These are phyloP conservation scores for Lepidotrigona ventralis DNA, from an alignment of 1,140 invertebrate genomes.

Conservation along the genomic window DNA sequence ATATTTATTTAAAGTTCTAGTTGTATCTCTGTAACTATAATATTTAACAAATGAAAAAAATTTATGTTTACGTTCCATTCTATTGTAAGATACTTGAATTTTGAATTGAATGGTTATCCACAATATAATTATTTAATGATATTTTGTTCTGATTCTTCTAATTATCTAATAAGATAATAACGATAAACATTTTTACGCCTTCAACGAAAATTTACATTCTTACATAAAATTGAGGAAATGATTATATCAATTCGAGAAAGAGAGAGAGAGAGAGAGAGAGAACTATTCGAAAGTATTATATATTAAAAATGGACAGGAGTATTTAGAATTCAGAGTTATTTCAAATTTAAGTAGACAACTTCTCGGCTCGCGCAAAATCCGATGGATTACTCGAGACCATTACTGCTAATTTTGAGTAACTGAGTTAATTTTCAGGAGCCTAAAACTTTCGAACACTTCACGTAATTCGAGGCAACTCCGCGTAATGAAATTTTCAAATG, in stretches of 20 bases:
- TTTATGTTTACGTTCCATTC: too few species aligned
- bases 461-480: constrained; percentile 23
- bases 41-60: too few species aligned
- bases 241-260: too few species aligned
- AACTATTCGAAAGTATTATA: not conserved
- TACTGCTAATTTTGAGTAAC: constrained; percentile 46
- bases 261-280: too few species aligned
- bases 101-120: too few species aligned
- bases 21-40: too few species aligned
- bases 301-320: constrained; percentile 25
- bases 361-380: constrained; percentile 30
- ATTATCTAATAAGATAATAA: not conserved
- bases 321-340: constrained; percentile 24
- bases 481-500: constrained; percentile 37
- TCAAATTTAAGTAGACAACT: constrained; percentile 34
- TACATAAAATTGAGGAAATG: not conserved
- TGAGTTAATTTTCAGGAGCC: constrained; percentile 32
- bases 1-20: too few species aligned
- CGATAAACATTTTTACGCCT: too few species aligned
- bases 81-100: too few species aligned
- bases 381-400: constrained; percentile 45
- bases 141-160: not conserved
- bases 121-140: too few species aligned
- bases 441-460: constrained; percentile 40
- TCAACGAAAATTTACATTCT: not conserved